Evolutionary conservation across 2,113 vertebrate species (phyloP).

Genomic region (Upupa epops): DNA sequence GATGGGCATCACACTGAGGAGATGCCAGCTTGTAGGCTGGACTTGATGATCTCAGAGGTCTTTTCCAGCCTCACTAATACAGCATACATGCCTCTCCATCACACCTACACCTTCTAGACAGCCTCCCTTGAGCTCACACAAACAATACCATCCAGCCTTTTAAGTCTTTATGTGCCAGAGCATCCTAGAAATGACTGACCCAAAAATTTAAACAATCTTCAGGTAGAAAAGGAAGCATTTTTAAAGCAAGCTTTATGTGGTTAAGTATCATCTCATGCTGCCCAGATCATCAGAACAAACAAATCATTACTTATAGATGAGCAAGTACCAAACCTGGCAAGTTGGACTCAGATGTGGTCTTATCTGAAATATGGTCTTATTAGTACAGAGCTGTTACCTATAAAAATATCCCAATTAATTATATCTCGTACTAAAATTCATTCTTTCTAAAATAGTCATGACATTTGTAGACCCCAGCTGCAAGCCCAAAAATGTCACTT

Average conservation of each 20-base stretch:
- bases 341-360: neutral
- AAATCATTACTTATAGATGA: neutral
- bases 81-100: fast-evolving
- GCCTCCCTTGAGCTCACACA: neutral
- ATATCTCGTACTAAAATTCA: neutral
- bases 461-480: neutral
- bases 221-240: neutral
- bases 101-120: neutral
- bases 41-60: no score
- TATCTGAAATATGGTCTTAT: neutral
- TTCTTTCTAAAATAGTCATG: neutral
- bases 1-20: no score
- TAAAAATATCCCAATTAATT: neutral
- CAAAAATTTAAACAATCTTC: neutral
- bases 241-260: neutral
- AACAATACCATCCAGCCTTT: neutral
- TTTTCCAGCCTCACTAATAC: no score
- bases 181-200: neutral
- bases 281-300: neutral
- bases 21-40: no score
- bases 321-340: neutral
- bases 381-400: neutral
- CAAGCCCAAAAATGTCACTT: neutral
- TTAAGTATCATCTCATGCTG: neutral
- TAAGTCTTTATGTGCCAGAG: neutral